Evolutionary conservation across 2,113 vertebrate species (phyloP), one percentile per base, ranked within the genome.

Genomic region (Chlorocebus sabaeus): DNA sequence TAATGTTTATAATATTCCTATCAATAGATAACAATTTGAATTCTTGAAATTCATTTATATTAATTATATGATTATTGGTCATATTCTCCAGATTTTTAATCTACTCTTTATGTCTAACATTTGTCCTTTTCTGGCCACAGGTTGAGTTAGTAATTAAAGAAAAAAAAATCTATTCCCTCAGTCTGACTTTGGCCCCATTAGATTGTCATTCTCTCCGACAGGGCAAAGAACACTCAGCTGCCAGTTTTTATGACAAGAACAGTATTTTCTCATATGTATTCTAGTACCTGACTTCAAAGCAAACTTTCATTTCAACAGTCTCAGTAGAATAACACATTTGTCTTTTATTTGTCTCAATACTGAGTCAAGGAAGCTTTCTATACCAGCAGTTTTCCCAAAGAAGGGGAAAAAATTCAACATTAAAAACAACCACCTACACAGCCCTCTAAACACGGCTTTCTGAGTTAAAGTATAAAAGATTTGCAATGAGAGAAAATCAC

Each of bases 271-370:
- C 87, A 45, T 97, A 95, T 93, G 81, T 96, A 95, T 98, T 98
- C 94, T 97, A 95, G 96, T 94, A 97, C 83, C 92, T 83, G 97
- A 73, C 85, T 97, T 98, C 97, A 98, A 98, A 98, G 97, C 68
- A 98, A 98, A 97, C 96, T 98, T 98, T 98, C 95, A 96, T 97
- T 98, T 97, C 91, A 96, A 96, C 43, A 87, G 82, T 93, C 83
- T 57, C 78, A 97, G 80, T 96, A 97, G 97, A 94, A 98, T 95
- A 97, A 90, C 95, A 97, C 93, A 96, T 57, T 97, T 96, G 92
- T 84, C 95, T 98, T 98, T 97, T 95, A 98, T 98, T 98, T 97
- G 96, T 97, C 76, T 90, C 93, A 55, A 97, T 73, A 23, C 20
- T 96, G 96, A 98, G 93, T 97, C 83, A 98, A 98, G 94, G 92